Percentiles rank a stretch among this genome's conserved stretches.
Conservation (phyloP, 1,140 invertebrate genomes). For the Bombus waltoni region DNA sequence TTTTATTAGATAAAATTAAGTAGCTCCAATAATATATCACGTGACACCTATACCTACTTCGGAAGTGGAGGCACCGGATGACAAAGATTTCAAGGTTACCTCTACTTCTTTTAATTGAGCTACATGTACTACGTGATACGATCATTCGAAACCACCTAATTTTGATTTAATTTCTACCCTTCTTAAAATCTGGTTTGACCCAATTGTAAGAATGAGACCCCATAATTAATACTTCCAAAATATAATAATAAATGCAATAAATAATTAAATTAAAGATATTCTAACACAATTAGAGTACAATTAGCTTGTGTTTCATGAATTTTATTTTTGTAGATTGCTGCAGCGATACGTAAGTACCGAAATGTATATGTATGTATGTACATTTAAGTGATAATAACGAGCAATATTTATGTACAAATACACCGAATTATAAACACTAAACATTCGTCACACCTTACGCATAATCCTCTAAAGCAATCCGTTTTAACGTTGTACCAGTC, state of each 20-base stretch:
- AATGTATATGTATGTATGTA: conserved; percentile 79
- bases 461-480: conserved; percentile 68
- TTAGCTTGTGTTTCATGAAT: conserved; percentile 62
- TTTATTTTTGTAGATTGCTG: conserved; percentile 71
- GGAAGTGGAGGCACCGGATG: not conserved
- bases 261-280: conserved; percentile 37
- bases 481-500: conserved; percentile 64
- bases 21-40: not conserved
- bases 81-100: not conserved
- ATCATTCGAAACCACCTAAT: not conserved
- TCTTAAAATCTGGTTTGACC: not conserved
- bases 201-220: not conserved
- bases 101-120: not conserved
- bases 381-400: conserved; percentile 80
- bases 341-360: conserved; percentile 73
- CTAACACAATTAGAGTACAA: conserved; percentile 44
- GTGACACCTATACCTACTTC: not conserved
- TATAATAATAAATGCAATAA: not conserved
- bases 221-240: not conserved
- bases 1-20: not conserved
- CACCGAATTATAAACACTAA: conserved; percentile 81
- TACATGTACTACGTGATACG: not conserved
- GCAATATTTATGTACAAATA: conserved; percentile 80
- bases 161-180: not conserved
- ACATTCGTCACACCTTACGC: conserved; percentile 73